Conservation (phyloP, 2,113 vertebrate genomes). For the Ptilorrhoa leucosticta region DNA sequence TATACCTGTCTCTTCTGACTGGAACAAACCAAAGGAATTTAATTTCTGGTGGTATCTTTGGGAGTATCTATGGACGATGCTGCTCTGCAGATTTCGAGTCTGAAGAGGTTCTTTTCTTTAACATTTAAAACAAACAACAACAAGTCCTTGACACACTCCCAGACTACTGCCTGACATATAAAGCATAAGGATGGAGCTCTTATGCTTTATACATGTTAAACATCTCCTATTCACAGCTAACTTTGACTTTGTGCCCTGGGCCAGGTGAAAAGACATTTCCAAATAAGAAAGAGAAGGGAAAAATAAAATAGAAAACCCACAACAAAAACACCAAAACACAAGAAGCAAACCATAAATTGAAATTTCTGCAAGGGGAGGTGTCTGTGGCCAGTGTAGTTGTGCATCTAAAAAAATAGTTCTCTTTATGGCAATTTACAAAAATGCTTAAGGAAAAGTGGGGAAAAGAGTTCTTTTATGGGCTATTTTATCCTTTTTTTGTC, state of each 20-base stretch:
- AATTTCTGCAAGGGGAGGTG: conserved; percentile 15
- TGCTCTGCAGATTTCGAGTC: not conserved
- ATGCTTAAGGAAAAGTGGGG: conserved; percentile 29
- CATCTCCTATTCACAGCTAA: conserved; percentile 51
- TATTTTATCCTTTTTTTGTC: conserved; percentile 64
- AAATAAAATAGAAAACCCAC: not conserved
- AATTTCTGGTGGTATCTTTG: not conserved
- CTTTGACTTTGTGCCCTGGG: conserved; percentile 57
- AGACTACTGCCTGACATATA: conserved; percentile 10
- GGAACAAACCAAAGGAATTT: not conserved
- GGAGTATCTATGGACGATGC: not conserved
- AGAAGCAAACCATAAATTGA: not conserved
- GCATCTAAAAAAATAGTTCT: not conserved
- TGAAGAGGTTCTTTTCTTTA: not conserved
- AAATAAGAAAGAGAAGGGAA: not conserved
- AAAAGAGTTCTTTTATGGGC: conserved; percentile 45
- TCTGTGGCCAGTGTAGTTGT: not conserved
- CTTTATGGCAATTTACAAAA: conserved; percentile 46
- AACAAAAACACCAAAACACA: not conserved
- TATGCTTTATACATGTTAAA: conserved; percentile 61
- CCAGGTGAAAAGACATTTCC: conserved; percentile 73
- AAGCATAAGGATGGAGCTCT: conserved; percentile 17
- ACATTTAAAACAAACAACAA: conserved; percentile 49
- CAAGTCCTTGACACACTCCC: conserved; percentile 9
- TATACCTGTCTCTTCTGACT: not conserved